phyloP scores from a whole-genome alignment of 1,140 invertebrate species.

The Formica exsecta region DNA sequence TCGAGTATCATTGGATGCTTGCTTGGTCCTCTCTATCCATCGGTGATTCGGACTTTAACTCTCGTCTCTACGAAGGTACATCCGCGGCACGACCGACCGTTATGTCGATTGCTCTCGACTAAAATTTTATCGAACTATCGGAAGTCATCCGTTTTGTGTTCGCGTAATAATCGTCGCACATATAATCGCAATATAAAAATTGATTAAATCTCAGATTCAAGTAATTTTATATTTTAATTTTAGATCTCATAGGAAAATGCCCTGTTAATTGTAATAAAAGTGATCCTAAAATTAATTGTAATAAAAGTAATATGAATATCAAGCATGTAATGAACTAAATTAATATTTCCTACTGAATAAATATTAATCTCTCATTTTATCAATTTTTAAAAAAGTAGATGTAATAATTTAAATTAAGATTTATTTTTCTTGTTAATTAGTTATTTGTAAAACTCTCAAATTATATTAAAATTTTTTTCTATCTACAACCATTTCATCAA shows the following conservation, averaged over 20 bases:
- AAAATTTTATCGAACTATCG: slow-evolving; percentile 45
- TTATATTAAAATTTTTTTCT: background rate
- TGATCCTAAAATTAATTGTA: background rate
- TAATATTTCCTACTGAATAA: background rate
- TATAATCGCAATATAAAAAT: slow-evolving; percentile 27
- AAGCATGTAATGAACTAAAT: background rate
- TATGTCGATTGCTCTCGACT: slow-evolving; percentile 31
- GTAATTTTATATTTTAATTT: background rate
- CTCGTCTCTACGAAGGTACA: background rate
- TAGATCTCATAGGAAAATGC: background rate
- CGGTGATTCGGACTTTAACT: slow-evolving; percentile 29
- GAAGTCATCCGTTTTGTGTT: slow-evolving; percentile 18
- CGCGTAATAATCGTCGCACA: slow-evolving; percentile 13
- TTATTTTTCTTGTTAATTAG: background rate
- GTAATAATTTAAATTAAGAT: background rate
- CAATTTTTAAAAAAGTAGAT: background rate
- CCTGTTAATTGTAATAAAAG: slow-evolving; percentile 2
- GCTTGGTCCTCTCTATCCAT: slow-evolving; percentile 17
- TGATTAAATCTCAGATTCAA: slow-evolving; percentile 8
- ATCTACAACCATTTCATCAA: background rate
- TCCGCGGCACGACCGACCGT: slow-evolving; percentile 19
- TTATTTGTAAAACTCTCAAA: background rate
- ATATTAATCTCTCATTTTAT: background rate
- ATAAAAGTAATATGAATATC: slow-evolving; percentile 17
- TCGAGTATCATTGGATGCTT: slow-evolving; percentile 56